Conservation (phyloP, 2,888 invertebrate species). For the Chaitophorus viminalis region DNA sequence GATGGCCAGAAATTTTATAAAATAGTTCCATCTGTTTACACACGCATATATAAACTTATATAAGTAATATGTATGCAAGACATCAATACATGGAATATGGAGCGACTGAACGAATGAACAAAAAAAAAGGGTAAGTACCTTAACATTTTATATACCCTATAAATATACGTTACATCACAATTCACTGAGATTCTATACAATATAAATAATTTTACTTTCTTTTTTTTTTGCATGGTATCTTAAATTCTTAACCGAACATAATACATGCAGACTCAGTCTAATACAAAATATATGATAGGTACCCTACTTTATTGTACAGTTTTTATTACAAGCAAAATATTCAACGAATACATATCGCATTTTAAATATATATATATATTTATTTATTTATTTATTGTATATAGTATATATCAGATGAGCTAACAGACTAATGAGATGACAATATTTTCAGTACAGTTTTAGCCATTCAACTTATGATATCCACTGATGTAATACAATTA, state of each 20-base stretch:
- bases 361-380: background rate
- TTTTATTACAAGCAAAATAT: background rate
- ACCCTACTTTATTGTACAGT: background rate
- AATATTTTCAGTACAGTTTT: background rate
- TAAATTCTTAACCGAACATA: background rate
- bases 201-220: background rate
- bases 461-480: background rate
- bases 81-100: background rate
- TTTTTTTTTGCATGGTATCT: background rate
- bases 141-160: background rate
- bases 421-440: background rate
- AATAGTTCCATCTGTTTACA: too few species aligned
- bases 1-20: too few species aligned
- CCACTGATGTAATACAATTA: background rate
- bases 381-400: background rate
- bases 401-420: background rate
- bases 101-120: background rate
- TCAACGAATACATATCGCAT: background rate
- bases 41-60: background rate
- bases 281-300: background rate
- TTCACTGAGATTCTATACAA: conserved; percentile 11
- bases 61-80: background rate
- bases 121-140: background rate
- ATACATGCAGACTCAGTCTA: background rate
- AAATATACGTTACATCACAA: conserved; percentile 12